Evolutionary conservation across 2,797 vertebrate genomes (phyloP), one percentile per base, ranked within the genome.

Genomic region (Malurus splendens): DNA sequence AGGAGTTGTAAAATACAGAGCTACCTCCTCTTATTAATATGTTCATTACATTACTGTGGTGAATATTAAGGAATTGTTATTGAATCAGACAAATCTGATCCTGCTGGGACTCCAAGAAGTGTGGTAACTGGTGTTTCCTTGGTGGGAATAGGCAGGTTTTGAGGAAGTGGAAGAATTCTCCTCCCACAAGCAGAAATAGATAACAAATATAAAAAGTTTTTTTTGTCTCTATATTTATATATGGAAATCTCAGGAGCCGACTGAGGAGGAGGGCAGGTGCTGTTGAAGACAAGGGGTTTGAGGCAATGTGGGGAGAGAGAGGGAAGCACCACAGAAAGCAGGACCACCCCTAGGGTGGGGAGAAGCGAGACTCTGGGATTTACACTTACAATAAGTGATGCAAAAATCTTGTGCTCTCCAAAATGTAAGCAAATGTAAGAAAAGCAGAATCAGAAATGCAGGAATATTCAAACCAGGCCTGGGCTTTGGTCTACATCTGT

Each of bases 261-360:
- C 25, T 39, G 45, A 80, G 22, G 32, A 67, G 47, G 51, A 72
- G 17, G 18, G 14, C 2, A 57, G 28, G 36, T 55, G 48, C 32
- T 83, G 22, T 18, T 28, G 36, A 47, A 75, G 15, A 42, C 7
- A 15, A 24, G 8, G 9, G 12, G 9, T 39, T 55, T 59, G 47
- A 61, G 19, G 36, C 39, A 50, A 30, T 0, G 1, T 2, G 6
- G 14, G 30, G 25, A 59, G 16, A 67, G 20, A 79, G 30, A 70
- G 4, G 51, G 32, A 74, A 36, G 24, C 51, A 32, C 4, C 1
- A 6, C 14, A 47, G 22, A 75, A 66, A 68, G 80, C 28, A 60
- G 25, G 36, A 60, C 9, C 24, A 33, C 7, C 18, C 13, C 14
- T 0, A 0, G 5, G 4, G 2, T 0, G 0, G 5, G 23, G 22